phyloP scores from a whole-genome alignment of 2,113 vertebrate species.

The Tenebrosternarchus preto region DNA sequence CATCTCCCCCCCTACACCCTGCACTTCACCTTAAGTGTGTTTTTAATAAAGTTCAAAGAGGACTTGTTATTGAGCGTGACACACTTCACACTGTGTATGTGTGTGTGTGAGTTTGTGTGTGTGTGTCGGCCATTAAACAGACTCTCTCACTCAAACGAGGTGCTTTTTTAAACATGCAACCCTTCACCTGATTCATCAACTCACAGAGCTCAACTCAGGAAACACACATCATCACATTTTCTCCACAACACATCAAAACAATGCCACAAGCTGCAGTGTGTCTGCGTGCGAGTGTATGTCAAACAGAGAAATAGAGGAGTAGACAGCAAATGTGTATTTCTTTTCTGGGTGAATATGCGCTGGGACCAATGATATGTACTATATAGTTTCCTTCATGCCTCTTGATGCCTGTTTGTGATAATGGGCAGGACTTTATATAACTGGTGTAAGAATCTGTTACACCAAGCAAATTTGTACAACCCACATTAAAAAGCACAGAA shows the following conservation, averaged over 20 bases:
- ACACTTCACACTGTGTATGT: slow-evolving; percentile 9
- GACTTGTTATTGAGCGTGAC: background rate
- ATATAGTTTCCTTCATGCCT: background rate
- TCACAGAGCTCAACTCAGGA: background rate
- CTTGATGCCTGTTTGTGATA: too few species aligned
- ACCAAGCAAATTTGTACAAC: too few species aligned
- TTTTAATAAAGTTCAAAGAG: slow-evolving; percentile 13
- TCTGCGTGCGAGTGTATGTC: background rate
- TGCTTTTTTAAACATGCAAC: background rate
- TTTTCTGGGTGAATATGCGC: background rate
- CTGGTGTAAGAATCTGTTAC: too few species aligned
- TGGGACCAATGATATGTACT: background rate
- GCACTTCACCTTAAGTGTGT: background rate
- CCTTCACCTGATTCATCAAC: slow-evolving; percentile 4
- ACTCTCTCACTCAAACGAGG: background rate
- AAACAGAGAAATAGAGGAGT: too few species aligned
- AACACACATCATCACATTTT: slow-evolving; percentile 60
- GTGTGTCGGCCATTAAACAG: background rate
- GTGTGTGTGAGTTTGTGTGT: slow-evolving; percentile 16
- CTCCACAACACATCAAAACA: slow-evolving; percentile 44
- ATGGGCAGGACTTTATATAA: too few species aligned
- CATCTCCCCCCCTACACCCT: too few species aligned
- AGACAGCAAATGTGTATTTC: too few species aligned
- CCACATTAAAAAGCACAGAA: too few species aligned
- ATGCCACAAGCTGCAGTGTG: slow-evolving; percentile 30